Evolutionary conservation across 1,140 invertebrate species (phyloP).

Genomic region (Antheraea mylitta): DNA sequence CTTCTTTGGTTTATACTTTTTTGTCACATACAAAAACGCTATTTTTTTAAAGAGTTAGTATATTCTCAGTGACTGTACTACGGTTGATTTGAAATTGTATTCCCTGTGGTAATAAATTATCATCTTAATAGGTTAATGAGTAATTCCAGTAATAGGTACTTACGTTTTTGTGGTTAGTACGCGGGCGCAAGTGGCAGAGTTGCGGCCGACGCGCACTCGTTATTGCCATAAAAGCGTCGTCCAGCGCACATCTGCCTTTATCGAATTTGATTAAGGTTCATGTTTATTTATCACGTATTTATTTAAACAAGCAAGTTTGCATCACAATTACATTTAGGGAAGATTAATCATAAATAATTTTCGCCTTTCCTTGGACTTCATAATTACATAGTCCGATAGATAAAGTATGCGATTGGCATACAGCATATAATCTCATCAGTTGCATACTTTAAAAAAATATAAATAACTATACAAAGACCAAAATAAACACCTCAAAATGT

Average conservation of each 20-base stretch:
- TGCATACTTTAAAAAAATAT: not conserved
- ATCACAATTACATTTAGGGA: slow-evolving; percentile 40
- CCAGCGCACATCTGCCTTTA: slow-evolving; percentile 65
- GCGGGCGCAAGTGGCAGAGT: slow-evolving; percentile 42
- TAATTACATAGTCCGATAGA: not conserved
- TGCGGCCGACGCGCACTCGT: slow-evolving; percentile 45
- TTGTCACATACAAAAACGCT: not conserved
- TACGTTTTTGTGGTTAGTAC: slow-evolving; percentile 53
- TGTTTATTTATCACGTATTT: slow-evolving; percentile 70
- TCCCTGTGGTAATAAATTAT: slow-evolving; percentile 67
- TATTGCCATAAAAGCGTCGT: slow-evolving; percentile 60
- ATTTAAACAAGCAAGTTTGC: slow-evolving; percentile 42
- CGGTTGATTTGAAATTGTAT: slow-evolving; percentile 61
- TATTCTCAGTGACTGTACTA: slow-evolving; percentile 25
- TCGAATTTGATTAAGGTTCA: slow-evolving; percentile 76
- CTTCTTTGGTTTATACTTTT: too few relatives aligned
- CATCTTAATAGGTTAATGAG: slow-evolving; percentile 77
- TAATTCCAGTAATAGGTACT: slow-evolving; percentile 62
- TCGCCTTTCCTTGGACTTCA: not conserved
- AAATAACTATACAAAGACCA: not conserved
- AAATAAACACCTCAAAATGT: not conserved
- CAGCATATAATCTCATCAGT: too few relatives aligned
- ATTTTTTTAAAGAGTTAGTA: slow-evolving; percentile 19
- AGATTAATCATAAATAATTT: slow-evolving; percentile 23
- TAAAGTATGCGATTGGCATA: too few relatives aligned